Evolutionary conservation across 1,140 invertebrate genomes (phyloP).

Genomic region (Megathymus violae): DNA sequence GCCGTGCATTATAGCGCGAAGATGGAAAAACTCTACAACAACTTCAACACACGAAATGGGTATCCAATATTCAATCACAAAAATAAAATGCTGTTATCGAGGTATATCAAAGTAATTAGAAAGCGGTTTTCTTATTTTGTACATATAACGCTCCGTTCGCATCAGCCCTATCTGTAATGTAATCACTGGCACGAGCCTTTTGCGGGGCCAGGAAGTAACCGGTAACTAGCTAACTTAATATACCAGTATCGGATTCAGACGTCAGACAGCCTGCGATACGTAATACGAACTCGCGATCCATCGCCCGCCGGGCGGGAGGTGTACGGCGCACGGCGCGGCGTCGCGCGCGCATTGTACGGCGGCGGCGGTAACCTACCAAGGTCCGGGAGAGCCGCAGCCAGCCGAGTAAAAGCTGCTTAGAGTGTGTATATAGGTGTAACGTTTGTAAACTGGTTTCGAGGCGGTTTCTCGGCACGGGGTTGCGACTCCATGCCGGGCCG

Average conservation of each 20-base stretch:
- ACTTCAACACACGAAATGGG: too few species aligned
- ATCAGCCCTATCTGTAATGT: slow-evolving; percentile 5
- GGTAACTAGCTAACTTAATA: slow-evolving; percentile 25
- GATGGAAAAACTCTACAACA: too few species aligned
- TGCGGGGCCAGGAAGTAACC: slow-evolving; percentile 21
- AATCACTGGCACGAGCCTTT: slow-evolving; percentile 20
- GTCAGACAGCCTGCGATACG: too few species aligned
- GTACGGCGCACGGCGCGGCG: neutral
- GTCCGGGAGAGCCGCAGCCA: too few species aligned
- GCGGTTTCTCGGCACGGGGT: slow-evolving; percentile 20
- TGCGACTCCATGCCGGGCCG: slow-evolving; percentile 14
- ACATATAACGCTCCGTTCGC: neutral
- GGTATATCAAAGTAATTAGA: too few species aligned
- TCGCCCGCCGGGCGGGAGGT: neutral
- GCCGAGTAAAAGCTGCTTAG: slow-evolving; percentile 25
- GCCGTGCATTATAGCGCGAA: too few species aligned
- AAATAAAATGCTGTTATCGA: too few species aligned
- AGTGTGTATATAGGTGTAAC: slow-evolving; percentile 15
- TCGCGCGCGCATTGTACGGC: slow-evolving; percentile 6
- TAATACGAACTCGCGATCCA: slow-evolving; percentile 13
- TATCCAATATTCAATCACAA: too few species aligned
- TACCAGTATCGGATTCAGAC: slow-evolving; percentile 13
- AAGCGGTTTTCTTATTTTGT: too few species aligned
- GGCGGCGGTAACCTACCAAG: too few species aligned
- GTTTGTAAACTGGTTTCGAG: slow-evolving; percentile 24